Conservation (phyloP, 2,888 invertebrate species). For the Drosophila longiperda region DNA sequence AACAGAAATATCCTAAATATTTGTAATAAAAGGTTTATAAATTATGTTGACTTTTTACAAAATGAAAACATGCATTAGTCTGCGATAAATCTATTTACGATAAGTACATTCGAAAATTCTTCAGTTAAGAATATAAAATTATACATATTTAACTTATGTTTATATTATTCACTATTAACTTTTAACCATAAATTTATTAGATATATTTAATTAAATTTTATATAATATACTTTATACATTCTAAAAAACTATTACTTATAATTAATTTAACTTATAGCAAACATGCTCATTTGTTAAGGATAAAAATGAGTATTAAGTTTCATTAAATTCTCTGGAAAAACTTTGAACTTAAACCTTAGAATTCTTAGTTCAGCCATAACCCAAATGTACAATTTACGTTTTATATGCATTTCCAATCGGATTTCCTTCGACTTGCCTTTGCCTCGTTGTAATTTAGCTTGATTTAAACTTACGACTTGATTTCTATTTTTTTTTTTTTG, state of each 20-base stretch:
- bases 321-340: not conserved
- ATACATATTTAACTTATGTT: not conserved
- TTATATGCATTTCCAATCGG: conserved; percentile 61
- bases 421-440: conserved; percentile 59
- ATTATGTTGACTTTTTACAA: not conserved
- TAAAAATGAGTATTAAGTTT: not conserved
- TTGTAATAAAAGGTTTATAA: not conserved
- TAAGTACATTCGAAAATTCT: not conserved
- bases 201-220: not conserved
- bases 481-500: conserved; percentile 25
- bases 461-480: conserved; percentile 54
- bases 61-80: not conserved
- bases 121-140: not conserved
- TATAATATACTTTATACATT: too few species aligned
- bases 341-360: not conserved
- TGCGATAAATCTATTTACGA: not conserved
- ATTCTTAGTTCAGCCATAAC: conserved; percentile 1
- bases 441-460: conserved; percentile 32
- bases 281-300: not conserved
- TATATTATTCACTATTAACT: not conserved
- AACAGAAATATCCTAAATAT: not conserved
- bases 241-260: not conserved
- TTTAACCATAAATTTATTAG: not conserved
- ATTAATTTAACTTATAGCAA: too few species aligned
- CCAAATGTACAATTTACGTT: conserved; percentile 18